Evolutionary conservation across 2,888 invertebrate genomes (phyloP).

Genomic region (Graphium colonna): DNA sequence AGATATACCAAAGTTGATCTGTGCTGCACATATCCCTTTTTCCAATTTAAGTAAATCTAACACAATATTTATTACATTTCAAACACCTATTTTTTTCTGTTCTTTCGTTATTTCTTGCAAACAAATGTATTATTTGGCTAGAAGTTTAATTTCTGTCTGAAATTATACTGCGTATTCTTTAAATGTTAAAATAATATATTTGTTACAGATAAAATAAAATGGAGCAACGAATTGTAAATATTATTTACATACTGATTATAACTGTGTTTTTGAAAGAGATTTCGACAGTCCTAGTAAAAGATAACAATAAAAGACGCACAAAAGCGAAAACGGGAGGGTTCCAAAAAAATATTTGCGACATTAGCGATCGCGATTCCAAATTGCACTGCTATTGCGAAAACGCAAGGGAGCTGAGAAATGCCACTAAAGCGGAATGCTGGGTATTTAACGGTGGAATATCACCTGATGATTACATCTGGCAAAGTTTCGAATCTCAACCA

Average conservation of each 20-base stretch:
- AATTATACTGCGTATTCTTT: no score
- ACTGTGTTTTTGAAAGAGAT: conserved; percentile 70
- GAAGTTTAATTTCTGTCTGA: no score
- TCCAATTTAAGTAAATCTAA: no score
- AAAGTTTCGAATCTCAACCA: conserved; percentile 86
- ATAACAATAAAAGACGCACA: conserved; percentile 65
- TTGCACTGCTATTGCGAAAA: conserved; percentile 85
- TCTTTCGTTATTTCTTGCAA: no score
- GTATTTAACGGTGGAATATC: no score
- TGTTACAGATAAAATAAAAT: conserved; percentile 69
- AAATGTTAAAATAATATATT: no score
- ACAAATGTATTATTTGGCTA: no score
- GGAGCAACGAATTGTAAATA: conserved; percentile 60
- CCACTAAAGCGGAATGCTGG: no score
- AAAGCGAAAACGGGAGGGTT: conserved; percentile 73
- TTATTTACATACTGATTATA: conserved; percentile 67
- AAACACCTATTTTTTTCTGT: no score
- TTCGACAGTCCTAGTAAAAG: conserved; percentile 69
- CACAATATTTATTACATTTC: no score
- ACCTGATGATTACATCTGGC: conserved; percentile 86
- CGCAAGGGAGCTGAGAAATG: conserved; percentile 69
- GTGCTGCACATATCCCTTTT: no score
- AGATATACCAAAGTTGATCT: no score
- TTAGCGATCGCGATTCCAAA: conserved; percentile 76
- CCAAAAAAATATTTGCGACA: conserved; percentile 79